These are phyloP conservation scores for Brachionus rubens DNA, from an alignment of 1,140 invertebrate genomes.

Conservation along the genomic window DNA sequence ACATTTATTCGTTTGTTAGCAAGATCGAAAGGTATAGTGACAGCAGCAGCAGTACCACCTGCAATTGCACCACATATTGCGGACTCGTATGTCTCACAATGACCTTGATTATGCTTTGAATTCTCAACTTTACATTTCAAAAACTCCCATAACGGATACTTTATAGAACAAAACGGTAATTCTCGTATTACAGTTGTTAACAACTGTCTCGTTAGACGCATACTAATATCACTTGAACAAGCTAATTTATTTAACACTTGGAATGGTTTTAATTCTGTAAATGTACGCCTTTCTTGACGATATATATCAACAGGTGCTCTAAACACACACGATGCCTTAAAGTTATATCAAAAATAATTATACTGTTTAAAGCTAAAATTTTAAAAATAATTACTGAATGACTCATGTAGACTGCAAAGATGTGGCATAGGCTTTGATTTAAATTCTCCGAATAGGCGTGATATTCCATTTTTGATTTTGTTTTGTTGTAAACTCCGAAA, in stretches of 20 bases:
- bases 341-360: neutral
- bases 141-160: conserved; percentile 32
- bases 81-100: conserved; percentile 11
- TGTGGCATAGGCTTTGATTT: conserved; percentile 20
- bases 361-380: neutral
- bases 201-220: neutral
- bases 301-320: conserved; percentile 22
- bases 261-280: neutral
- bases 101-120: conserved; percentile 12
- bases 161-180: conserved; percentile 33
- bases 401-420: neutral
- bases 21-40: conserved; percentile 18
- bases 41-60: neutral
- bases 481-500: conserved; percentile 24
- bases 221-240: neutral
- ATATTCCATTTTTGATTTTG: conserved; percentile 37
- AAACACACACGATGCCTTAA: conserved; percentile 17
- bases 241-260: conserved; percentile 23
- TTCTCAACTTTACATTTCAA: conserved; percentile 15
- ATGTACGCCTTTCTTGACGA: neutral
- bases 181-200: conserved; percentile 22
- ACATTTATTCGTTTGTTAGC: conserved; percentile 4
- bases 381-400: neutral
- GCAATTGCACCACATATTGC: conserved; percentile 19
- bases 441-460: conserved; percentile 34